Evolutionary conservation across 2,797 vertebrate species (phyloP).

Genomic region (Buceros bicornis): DNA sequence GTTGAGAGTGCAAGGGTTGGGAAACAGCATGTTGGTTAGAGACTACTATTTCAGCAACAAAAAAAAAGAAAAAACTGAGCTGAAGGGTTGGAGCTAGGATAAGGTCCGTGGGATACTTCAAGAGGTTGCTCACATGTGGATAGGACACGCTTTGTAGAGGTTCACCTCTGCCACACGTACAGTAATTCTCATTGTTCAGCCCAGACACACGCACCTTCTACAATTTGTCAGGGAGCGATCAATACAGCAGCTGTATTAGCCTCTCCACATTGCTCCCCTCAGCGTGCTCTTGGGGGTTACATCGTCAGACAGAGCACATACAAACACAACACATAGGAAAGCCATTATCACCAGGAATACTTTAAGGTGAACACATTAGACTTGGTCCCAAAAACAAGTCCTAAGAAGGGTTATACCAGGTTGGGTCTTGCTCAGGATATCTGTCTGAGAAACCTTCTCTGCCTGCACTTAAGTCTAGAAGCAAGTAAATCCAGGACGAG

Average conservation of each 20-base stretch:
- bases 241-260: not conserved
- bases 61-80: not conserved
- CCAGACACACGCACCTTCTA: not conserved
- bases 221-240: accelerated
- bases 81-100: not conserved
- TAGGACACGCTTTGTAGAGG: not conserved
- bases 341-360: not conserved
- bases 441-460: not conserved
- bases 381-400: not conserved
- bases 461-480: not conserved
- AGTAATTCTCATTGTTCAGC: not conserved
- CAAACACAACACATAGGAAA: accelerated
- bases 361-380: not conserved
- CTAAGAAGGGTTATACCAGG: not conserved
- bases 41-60: not conserved
- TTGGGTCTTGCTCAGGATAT: not conserved
- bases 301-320: not conserved
- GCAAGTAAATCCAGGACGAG: not conserved
- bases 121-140: not conserved
- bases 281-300: not conserved
- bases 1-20: not conserved
- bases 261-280: not conserved
- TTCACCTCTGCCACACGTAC: not conserved
- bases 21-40: not conserved
- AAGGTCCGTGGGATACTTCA: not conserved